A percentile compares a stretch with the other conserved stretches of the same genome.
These are phyloP conservation scores for Montipora foliosa DNA, from an alignment of 64 coral and sea anemone species.

Conservation along the genomic window DNA sequence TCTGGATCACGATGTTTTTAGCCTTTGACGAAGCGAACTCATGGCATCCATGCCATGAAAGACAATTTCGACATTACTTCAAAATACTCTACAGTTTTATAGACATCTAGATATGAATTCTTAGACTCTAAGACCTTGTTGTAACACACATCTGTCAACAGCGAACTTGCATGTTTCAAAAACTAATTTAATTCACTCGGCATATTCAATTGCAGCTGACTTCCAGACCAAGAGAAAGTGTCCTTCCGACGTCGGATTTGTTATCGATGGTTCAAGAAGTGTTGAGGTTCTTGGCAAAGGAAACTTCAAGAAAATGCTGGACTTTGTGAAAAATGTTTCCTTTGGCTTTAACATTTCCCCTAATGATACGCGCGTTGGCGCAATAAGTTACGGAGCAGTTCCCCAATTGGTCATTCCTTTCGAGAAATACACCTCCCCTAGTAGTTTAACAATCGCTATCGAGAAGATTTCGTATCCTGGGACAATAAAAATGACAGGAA, in stretches of 20 bases:
- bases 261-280: constrained; percentile 79
- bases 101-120: neutral
- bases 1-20: too few relatives aligned
- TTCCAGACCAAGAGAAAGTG: constrained; percentile 41
- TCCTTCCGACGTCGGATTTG: constrained; percentile 75
- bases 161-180: neutral
- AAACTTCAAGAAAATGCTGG: constrained; percentile 78
- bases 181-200: constrained; percentile 37
- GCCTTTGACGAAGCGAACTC: too few relatives aligned
- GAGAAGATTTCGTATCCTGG: constrained; percentile 65
- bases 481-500: constrained; percentile 65
- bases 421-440: constrained; percentile 3
- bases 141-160: neutral
- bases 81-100: too few relatives aligned
- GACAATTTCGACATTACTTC: too few relatives aligned
- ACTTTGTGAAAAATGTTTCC: constrained; percentile 78
- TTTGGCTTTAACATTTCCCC: constrained; percentile 55
- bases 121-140: neutral
- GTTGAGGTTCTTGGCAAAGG: constrained; percentile 72
- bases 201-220: constrained; percentile 38
- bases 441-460: constrained; percentile 29
- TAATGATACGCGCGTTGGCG: constrained; percentile 55
- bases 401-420: constrained; percentile 56
- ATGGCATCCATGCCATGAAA: too few relatives aligned
- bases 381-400: constrained; percentile 55